phyloP scores from a whole-genome alignment of 1,140 invertebrate species.

The Psilanteris sp. region DNA sequence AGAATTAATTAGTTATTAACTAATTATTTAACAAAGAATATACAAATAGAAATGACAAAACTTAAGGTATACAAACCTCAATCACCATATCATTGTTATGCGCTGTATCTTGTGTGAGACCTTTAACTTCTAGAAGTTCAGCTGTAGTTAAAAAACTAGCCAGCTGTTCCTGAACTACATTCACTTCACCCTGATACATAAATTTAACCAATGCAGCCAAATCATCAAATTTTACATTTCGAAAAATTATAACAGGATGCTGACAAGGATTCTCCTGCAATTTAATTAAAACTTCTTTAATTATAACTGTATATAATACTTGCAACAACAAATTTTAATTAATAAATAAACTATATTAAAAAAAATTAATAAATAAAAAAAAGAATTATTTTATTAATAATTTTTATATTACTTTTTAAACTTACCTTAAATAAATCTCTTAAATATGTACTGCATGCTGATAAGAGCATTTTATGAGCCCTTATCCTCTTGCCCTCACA shows the following conservation, averaged over 20 bases:
- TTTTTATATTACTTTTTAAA: background rate
- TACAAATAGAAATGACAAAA: too few species aligned
- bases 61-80: conserved; percentile 63
- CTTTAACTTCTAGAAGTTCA: conserved; percentile 84
- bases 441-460: conserved; percentile 91
- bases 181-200: conserved; percentile 88
- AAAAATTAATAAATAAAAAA: too few species aligned
- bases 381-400: too few species aligned
- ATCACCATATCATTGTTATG: conserved; percentile 76
- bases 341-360: background rate
- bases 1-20: too few species aligned
- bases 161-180: conserved; percentile 84
- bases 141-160: conserved; percentile 84
- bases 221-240: conserved; percentile 90
- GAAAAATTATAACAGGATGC: conserved; percentile 92
- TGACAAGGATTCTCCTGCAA: conserved; percentile 88
- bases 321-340: background rate
- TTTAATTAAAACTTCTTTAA: too few species aligned
- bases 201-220: conserved; percentile 90
- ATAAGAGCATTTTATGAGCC: conserved; percentile 91
- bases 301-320: too few species aligned
- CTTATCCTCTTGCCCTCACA: conserved; percentile 90
- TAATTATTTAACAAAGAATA: too few species aligned
- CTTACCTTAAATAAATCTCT: conserved; percentile 87
- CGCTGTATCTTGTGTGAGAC: conserved; percentile 81